A percentile compares a stretch with the other conserved stretches of the same genome.
These are phyloP conservation scores for Sebastes schlegelii DNA, from an alignment of 2,113 vertebrate species.

Conservation along the genomic window DNA sequence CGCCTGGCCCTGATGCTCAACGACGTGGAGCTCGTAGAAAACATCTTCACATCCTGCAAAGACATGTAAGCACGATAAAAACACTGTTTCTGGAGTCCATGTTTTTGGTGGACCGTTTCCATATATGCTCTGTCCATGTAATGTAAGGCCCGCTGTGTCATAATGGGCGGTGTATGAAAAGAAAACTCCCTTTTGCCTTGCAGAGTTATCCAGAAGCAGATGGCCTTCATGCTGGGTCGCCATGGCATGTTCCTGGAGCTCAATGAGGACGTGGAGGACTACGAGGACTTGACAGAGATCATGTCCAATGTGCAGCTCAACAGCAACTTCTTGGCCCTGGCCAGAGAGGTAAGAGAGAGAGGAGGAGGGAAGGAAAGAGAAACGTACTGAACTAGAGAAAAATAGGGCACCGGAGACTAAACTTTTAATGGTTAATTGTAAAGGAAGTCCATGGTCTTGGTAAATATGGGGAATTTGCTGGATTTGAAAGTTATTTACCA, in stretches of 20 bases:
- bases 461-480: neutral
- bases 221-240: conserved; percentile 98
- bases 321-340: conserved; percentile 96
- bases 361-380: neutral
- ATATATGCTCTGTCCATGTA: neutral
- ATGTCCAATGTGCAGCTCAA: conserved; percentile 99
- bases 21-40: conserved; percentile 96
- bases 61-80: conserved; percentile 88
- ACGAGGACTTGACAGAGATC: conserved; percentile 97
- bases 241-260: conserved; percentile 98
- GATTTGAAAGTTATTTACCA: neutral
- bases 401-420: neutral
- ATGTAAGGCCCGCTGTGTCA: neutral
- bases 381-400: neutral
- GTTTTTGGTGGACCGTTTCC: neutral
- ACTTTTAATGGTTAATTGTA: neutral
- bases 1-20: conserved; percentile 97
- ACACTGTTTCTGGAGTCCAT: neutral
- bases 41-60: conserved; percentile 99
- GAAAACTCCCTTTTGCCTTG: neutral
- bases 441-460: neutral
- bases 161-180: neutral
- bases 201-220: conserved; percentile 98
- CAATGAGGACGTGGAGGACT: conserved; percentile 97
- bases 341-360: conserved; percentile 89